A percentile compares a stretch with the other conserved stretches of the same genome.
Conservation (phyloP, 2,113 vertebrate species). For the Anarhynchus alexandrinus region DNA sequence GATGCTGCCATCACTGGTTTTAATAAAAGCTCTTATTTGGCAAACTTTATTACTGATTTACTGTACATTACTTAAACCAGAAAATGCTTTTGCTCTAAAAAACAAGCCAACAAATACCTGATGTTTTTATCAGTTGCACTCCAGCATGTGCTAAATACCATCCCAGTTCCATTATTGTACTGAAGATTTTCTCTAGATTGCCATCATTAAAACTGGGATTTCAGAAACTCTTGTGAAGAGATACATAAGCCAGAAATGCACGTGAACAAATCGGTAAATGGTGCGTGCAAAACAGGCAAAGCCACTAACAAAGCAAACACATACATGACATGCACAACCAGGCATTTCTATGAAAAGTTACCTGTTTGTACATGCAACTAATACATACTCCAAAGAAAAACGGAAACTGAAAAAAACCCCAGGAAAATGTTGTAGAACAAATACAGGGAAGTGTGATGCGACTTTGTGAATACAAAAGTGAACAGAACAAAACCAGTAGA, state of each 20-base stretch:
- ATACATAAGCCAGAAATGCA: background rate
- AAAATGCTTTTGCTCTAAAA: slow-evolving; percentile 24
- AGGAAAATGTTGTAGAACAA: background rate
- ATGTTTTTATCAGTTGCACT: slow-evolving; percentile 20
- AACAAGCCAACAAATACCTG: slow-evolving; percentile 8
- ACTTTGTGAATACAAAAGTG: background rate
- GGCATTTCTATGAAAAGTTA: background rate
- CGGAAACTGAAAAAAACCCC: background rate
- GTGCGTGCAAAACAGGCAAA: background rate
- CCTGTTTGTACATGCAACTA: slow-evolving; percentile 36
- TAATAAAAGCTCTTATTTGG: slow-evolving; percentile 54
- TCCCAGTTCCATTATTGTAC: background rate
- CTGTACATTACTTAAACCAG: background rate
- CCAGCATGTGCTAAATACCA: background rate
- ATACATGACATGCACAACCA: background rate
- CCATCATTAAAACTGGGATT: background rate
- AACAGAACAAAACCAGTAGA: background rate
- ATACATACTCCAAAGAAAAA: background rate
- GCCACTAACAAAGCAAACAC: background rate
- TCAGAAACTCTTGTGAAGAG: background rate
- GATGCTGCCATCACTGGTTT: slow-evolving; percentile 52
- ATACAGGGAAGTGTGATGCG: background rate
- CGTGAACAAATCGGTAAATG: background rate
- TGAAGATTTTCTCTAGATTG: background rate
- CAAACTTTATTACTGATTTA: slow-evolving; percentile 51